Conservation (phyloP, 2,113 vertebrate species). For the Anser cygnoides region DNA sequence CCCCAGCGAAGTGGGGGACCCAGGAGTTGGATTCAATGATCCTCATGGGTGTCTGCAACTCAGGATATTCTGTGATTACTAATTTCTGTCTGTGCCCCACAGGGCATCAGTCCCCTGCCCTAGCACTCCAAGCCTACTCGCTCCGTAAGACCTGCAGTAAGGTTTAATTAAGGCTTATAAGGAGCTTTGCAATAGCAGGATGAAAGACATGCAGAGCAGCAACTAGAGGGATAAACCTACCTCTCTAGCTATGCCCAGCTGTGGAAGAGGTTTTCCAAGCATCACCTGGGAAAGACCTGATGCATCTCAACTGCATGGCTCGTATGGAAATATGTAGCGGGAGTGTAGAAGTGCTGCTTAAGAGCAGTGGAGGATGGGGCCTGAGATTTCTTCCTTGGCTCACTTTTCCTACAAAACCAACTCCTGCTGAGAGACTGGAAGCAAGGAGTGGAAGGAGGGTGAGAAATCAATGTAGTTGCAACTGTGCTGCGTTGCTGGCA, state of each 20-base stretch:
- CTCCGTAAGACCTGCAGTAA: neutral
- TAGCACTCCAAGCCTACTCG: no score
- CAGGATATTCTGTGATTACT: neutral
- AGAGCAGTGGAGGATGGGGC: neutral
- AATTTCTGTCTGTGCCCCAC: neutral
- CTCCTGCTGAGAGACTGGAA: conserved; percentile 57
- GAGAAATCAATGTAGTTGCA: conserved; percentile 70
- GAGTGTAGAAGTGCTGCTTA: neutral
- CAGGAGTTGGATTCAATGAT: no score
- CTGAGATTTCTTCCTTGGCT: neutral
- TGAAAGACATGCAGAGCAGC: neutral
- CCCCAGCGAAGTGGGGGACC: no score
- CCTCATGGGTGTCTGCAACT: no score
- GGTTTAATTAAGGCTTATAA: neutral
- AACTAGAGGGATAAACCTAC: neutral
- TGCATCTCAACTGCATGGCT: neutral
- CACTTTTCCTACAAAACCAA: neutral
- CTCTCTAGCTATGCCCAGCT: no score
- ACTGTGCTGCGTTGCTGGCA: conserved; percentile 39
- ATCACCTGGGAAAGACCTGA: neutral
- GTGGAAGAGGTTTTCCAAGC: neutral
- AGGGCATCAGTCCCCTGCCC: no score
- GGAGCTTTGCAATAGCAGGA: neutral
- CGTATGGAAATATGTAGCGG: neutral
- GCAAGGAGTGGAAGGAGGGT: conserved; percentile 18